Base-by-base conservation (phyloP, 2,888 invertebrate genomes). In the Nebria salina region DNA sequence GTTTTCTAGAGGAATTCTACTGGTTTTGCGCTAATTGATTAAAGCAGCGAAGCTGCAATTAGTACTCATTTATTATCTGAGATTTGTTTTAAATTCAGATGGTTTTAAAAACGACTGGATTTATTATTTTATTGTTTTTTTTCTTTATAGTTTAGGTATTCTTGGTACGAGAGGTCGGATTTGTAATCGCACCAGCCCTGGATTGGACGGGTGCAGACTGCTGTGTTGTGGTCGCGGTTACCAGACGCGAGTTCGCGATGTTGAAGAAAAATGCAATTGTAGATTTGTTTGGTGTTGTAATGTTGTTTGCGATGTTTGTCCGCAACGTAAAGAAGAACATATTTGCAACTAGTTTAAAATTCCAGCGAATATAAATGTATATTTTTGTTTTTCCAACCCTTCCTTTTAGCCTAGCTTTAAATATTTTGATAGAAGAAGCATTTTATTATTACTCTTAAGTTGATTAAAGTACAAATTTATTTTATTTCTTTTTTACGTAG, bases 281-380 rank as follows among this genome's bases (percentile, higher is more conserved):
- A 93, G 94, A 84, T 97, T 97, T 88, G 95, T 96, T 82, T 97
- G 97, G 97, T 97, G 97, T 89, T 97, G 97, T 89, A 92, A 93
- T 84, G 97, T 97, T 1, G 93, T 94, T 85, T 97, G 97, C 89
- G 94, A 96, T 86, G 91, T 93, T 83, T 97, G 97, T 89, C 92
- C 93, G 84, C 93, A 93, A 85, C 94, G 93, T 86, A 92, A 93
- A 84, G 96, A 96, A 86, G 95, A 96, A 86, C 95, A 96, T 87
- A 94, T 95, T 86, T 97, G 97, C 90, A 97, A 97, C 90, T 97
- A 91, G 91, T 13, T 26, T 25, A 26, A 20, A 20, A 20, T 20
- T 20, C 20, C 20, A 20, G 20, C 20, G 20, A 20, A 20, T 20
- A 20, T 20, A 1, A 20, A 20, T 20, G 20, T 20, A 20, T 20